Conservation (phyloP, 2,888 invertebrate species). For the Pedicia rivosa region DNA sequence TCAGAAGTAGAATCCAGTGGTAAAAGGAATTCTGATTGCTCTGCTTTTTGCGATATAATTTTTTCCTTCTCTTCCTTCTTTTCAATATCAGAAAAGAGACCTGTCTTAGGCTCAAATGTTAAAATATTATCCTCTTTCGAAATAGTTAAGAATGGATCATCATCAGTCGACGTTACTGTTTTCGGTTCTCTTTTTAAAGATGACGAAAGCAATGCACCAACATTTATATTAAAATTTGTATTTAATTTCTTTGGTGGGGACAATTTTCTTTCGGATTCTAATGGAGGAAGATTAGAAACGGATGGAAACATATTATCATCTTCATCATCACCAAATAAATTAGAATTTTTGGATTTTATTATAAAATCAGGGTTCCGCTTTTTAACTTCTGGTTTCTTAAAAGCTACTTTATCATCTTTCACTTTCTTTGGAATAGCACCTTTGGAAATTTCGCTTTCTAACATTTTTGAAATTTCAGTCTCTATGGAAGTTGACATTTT, state of each 20-base stretch:
- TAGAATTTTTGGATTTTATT: conserved; percentile 17
- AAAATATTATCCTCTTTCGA: no score
- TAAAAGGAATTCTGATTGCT: no score
- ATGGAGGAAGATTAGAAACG: not conserved
- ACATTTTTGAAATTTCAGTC: not conserved
- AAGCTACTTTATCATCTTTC: conserved; percentile 12
- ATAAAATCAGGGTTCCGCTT: no score
- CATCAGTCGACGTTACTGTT: not conserved
- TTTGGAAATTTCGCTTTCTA: no score
- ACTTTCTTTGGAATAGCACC: no score
- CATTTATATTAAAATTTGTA: not conserved
- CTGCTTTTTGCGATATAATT: no score
- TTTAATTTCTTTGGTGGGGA: not conserved
- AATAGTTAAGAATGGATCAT: no score
- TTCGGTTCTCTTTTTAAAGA: not conserved
- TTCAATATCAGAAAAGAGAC: no score
- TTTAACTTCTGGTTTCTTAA: not conserved
- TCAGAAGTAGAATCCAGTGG: not conserved
- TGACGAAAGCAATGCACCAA: not conserved
- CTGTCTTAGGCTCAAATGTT: no score
- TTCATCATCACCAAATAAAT: conserved; percentile 26
- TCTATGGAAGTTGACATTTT: not conserved
- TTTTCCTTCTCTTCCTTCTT: no score
- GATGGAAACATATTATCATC: conserved; percentile 10
- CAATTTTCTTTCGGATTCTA: not conserved